These are phyloP conservation scores for Zootoca vivipara DNA, from an alignment of 2,113 vertebrate species.

Conservation along the genomic window DNA sequence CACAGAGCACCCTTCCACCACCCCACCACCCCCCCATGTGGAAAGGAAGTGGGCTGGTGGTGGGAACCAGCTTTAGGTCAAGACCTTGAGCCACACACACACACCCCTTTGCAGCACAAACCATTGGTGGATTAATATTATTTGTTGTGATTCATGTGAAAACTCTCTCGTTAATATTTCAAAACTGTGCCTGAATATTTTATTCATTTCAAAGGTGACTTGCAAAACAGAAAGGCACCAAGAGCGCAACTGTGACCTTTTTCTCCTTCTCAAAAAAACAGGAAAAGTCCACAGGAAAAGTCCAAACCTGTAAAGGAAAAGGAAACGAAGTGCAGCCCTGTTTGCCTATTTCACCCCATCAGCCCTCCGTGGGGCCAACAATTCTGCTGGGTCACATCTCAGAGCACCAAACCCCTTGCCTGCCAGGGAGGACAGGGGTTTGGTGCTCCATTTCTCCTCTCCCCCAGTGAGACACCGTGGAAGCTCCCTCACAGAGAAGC, in stretches of 20 bases:
- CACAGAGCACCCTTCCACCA: background rate
- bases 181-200: slow-evolving; percentile 44
- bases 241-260: slow-evolving; percentile 15
- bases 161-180: slow-evolving; percentile 43
- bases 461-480: too few relatives aligned
- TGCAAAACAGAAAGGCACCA: slow-evolving; percentile 6
- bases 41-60: background rate
- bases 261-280: slow-evolving; percentile 21
- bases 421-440: too few relatives aligned
- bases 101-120: slow-evolving; percentile 41
- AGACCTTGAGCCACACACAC: slow-evolving; percentile 49
- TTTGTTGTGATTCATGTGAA: slow-evolving; percentile 46
- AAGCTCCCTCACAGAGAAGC: too few relatives aligned
- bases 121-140: slow-evolving; percentile 41
- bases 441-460: too few relatives aligned
- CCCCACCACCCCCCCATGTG: too few relatives aligned
- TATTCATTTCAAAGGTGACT: slow-evolving; percentile 61
- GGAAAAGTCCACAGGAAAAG: too few relatives aligned
- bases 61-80: slow-evolving; percentile 51
- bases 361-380: background rate
- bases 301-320: background rate
- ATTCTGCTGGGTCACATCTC: too few relatives aligned
- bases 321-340: too few relatives aligned
- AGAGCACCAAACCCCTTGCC: too few relatives aligned
- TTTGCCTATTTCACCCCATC: background rate